Conservation (phyloP, 2,888 invertebrate species). For the Mayetiola destructor region DNA sequence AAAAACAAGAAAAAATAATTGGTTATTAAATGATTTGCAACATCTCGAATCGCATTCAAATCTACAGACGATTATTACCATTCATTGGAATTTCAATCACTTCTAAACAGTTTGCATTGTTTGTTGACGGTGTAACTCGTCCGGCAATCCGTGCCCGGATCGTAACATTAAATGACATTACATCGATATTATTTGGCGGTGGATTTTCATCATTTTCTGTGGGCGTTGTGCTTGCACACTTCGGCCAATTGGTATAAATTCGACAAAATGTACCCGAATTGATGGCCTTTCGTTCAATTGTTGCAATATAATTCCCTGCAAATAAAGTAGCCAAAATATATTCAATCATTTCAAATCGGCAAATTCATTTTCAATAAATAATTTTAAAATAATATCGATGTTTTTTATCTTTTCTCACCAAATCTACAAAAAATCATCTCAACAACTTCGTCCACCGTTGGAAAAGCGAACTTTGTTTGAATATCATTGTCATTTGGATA, state of each 20-base stretch:
- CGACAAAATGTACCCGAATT: constrained; percentile 42
- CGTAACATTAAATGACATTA: constrained; percentile 25
- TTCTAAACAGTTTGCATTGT: constrained; percentile 48
- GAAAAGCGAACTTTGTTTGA: constrained; percentile 40
- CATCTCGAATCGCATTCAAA: neutral
- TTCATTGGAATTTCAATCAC: constrained; percentile 53
- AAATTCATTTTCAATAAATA: constrained; percentile 4
- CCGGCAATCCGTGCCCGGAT: constrained; percentile 60
- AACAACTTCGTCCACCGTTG: constrained; percentile 56
- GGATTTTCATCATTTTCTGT: neutral
- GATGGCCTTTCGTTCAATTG: constrained; percentile 45
- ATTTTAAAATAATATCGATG: neutral
- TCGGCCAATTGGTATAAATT: constrained; percentile 55
- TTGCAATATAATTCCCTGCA: constrained; percentile 49
- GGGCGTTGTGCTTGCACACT: neutral
- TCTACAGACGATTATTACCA: neutral
- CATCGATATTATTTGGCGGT: constrained; percentile 37
- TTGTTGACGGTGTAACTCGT: constrained; percentile 54
- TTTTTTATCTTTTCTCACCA: constrained; percentile 34
- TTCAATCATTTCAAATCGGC: neutral
- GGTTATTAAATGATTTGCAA: neutral
- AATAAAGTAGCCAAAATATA: constrained; percentile 15
- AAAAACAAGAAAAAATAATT: constrained; percentile 11
- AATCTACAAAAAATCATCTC: constrained; percentile 50
- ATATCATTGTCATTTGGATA: constrained; percentile 23